These are phyloP conservation scores for Drosophila subsilvestris DNA, from an alignment of 2,888 invertebrate genomes.

Conservation along the genomic window DNA sequence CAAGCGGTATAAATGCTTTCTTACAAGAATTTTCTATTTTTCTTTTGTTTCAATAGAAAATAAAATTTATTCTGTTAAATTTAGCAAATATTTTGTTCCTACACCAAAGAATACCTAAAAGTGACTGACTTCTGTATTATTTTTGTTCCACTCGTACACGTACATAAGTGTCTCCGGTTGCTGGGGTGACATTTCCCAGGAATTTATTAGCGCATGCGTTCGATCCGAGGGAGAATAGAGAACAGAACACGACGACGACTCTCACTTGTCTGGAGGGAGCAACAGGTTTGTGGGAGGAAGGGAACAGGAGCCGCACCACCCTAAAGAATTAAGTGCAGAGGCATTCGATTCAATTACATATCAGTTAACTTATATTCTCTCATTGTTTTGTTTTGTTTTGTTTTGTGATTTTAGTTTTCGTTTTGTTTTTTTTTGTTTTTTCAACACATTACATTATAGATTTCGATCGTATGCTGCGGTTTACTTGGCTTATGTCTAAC, in stretches of 20 bases:
- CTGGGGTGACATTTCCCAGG: constrained; percentile 3
- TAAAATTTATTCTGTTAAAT: not conserved
- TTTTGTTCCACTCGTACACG: not conserved
- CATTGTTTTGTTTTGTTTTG: constrained; percentile 28
- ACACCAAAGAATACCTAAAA: not conserved
- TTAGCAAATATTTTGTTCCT: not conserved
- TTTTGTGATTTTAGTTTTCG: constrained; percentile 30
- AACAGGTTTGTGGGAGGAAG: constrained; percentile 14
- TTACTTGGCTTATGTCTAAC: constrained; percentile 59
- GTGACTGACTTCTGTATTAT: not conserved
- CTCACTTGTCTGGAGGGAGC: not conserved
- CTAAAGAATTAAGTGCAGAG: not conserved
- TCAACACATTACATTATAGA: constrained; percentile 65
- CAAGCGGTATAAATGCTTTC: too few relatives aligned
- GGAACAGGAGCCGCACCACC: not conserved
- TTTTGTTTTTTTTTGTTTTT: constrained; percentile 13
- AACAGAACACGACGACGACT: constrained; percentile 9
- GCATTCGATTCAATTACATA: constrained; percentile 36
- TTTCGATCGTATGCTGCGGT: constrained; percentile 60
- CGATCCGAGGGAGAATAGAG: not conserved
- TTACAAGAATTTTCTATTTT: not conserved
- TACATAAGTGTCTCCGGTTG: constrained; percentile 7
- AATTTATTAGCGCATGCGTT: constrained; percentile 54
- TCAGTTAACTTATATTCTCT: constrained; percentile 58
- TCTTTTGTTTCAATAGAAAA: not conserved